These are phyloP conservation scores for Neopelma chrysocephalum DNA, from an alignment of 2,797 vertebrate species.

Conservation along the genomic window DNA sequence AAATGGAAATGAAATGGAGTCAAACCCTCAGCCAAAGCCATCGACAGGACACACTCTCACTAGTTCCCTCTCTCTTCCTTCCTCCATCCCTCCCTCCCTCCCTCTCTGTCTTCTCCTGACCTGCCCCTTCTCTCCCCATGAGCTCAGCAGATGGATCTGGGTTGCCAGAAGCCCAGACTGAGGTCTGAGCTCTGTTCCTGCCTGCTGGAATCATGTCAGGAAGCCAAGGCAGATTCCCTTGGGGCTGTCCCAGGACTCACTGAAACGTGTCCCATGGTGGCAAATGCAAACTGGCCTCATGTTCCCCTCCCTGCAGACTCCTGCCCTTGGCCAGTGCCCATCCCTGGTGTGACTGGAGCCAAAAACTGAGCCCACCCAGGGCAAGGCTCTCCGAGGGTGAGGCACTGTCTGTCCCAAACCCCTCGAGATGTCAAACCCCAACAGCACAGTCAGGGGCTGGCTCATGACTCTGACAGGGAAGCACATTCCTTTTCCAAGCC, in stretches of 20 bases:
- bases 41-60: not conserved
- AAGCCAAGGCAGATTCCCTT: not conserved
- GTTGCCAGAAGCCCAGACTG: not conserved
- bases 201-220: rapidly evolving
- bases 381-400: not conserved
- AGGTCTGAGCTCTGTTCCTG: not conserved
- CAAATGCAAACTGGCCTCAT: not conserved
- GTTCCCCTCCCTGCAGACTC: not conserved
- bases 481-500: not conserved
- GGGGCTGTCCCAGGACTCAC: not conserved
- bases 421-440: not conserved
- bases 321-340: not conserved
- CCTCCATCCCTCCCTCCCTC: not conserved
- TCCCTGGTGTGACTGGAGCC: not conserved
- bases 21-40: not conserved
- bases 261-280: not conserved
- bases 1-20: not conserved
- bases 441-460: not conserved
- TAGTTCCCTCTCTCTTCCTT: not conserved
- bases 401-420: not conserved
- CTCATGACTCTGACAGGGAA: not conserved
- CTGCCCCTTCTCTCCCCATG: not conserved
- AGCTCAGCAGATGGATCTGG: not conserved
- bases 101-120: not conserved
- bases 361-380: not conserved